Evolutionary conservation across 2,797 vertebrate genomes (phyloP).

Genomic region (Ptychadena robeensis): DNA sequence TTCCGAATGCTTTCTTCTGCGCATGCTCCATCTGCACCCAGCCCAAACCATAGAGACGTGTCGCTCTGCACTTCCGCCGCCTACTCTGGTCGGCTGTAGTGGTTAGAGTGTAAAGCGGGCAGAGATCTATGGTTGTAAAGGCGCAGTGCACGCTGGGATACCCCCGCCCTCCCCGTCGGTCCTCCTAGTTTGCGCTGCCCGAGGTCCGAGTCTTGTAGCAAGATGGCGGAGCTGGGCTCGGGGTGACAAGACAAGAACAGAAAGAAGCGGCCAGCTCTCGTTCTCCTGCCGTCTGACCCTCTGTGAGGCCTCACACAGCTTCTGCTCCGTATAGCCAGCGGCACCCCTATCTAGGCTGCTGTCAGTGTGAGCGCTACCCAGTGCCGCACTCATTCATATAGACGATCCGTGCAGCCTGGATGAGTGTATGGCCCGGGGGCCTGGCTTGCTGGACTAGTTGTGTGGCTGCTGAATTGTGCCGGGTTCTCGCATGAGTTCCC

Average conservation of each 20-base stretch:
- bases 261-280: background rate
- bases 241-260: constrained; percentile 54
- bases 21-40: constrained; percentile 25
- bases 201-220: constrained; percentile 58
- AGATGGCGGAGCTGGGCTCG: constrained; percentile 59
- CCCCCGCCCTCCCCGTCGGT: constrained; percentile 51
- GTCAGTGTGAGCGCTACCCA: background rate
- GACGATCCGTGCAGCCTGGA: background rate
- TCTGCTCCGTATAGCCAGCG: background rate
- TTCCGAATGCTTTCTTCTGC: background rate
- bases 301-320: background rate
- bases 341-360: background rate
- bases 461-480: constrained; percentile 19
- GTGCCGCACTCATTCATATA: constrained; percentile 40
- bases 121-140: constrained; percentile 23
- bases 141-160: constrained; percentile 44
- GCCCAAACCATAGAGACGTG: constrained; percentile 33
- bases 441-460: constrained; percentile 28
- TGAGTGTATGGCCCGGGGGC: constrained; percentile 45
- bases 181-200: constrained; percentile 52
- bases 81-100: background rate
- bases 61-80: constrained; percentile 24
- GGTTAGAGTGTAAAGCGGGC: background rate
- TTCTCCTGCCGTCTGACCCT: background rate
- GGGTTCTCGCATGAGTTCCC: constrained; percentile 62